Evolutionary conservation across 2,888 invertebrate species (phyloP), one percentile per base, ranked within the genome.

Genomic region (Patella pellucida): DNA sequence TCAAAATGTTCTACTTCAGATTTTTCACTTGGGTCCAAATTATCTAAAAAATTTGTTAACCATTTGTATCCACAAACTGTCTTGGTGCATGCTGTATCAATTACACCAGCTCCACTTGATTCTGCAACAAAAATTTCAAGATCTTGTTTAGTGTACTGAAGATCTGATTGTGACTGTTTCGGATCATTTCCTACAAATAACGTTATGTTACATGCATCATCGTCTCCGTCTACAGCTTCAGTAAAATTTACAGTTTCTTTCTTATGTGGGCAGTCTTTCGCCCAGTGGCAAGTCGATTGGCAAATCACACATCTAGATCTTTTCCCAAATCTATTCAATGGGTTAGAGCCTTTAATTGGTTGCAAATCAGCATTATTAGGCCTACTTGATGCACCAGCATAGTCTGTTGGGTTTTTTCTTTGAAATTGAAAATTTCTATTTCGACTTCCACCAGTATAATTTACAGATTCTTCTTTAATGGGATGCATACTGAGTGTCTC

Each of bases 21-120:
- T 56, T 52, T 74, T 1, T 77, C 50, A 69, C 14, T 51, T 69
- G 19, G n/a, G 69, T 23, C 16, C 31, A 23, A 41, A 16, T 41
- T 41, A 19, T 51, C 27, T 69, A 41, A 51, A 50, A 31, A 69
- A 69, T 69, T 50, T 31, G 27, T n/a, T 41, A 31, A 51, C 69
- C 69, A 69, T 51, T 51, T 23, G 14, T 31, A 41, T 41, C 69
- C 69, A 69, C 41, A 69, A 69, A 69, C 69, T 69, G 69, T 69
- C 41, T 56, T 56, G 16, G 56, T 56, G 16, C 69, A 69, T n/a
- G 69, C 69, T 31, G 69, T 69, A 69, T 69, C 69, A 31, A 69
- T 19, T 16, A 69, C 69, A 11, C 50, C 69, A 31, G 50, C 41
- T 16, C 69, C 69, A 69, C n/a, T 19, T 41, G 69, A 69, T 69